Base-by-base conservation (phyloP, 2,888 invertebrate species). In the Andrena trimmerana region DNA sequence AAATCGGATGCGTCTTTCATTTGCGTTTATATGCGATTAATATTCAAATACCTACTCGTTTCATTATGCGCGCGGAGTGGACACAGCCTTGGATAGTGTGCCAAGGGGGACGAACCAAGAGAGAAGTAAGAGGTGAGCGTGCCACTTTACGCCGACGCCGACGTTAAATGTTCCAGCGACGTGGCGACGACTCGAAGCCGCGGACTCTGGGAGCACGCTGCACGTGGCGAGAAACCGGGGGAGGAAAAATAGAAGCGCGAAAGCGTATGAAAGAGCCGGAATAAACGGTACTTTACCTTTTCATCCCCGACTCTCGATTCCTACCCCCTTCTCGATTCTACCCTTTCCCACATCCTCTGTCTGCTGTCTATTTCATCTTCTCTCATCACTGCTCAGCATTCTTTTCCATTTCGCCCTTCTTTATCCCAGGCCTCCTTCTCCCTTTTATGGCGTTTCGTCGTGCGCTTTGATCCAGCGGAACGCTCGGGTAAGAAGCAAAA, bases 231-330 rank as follows among this genome's bases (percentile, higher is more conserved):
- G 10, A 59, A 67, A 33, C 6, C 10, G 60, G 50, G 5, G 62
- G 8, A 27, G 27, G 52, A 4, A 50, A 31, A 8, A 60, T n/a
- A 29, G 20, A 48, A 48, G 50, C 20, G 36, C n/a, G 48, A 2
- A 10, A 36, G 54, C 13, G 29, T 42, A 42, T 57, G 8, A 29
- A 42, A 68, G 57, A 50, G 73, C 6, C 20, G 36, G 68, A 60
- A 62, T 68, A 75, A 75, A 29, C 59, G 67, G 57, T 50, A 67
- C 42, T 42, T 42, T 42, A 42, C 42, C 42, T 42, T 42, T 16
- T 42, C 42, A 42, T 42, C 16, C 16, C 42, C 16, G 42, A 42
- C 42, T 42, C 42, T 42, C 42, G 52, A n/a, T 72, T 57, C 33
- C 20, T 50, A 52, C 67, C 31, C 54, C 60, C 10, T 7, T 59